Base-by-base conservation (phyloP, 2,113 vertebrate species). In the Cheilinus undulatus region DNA sequence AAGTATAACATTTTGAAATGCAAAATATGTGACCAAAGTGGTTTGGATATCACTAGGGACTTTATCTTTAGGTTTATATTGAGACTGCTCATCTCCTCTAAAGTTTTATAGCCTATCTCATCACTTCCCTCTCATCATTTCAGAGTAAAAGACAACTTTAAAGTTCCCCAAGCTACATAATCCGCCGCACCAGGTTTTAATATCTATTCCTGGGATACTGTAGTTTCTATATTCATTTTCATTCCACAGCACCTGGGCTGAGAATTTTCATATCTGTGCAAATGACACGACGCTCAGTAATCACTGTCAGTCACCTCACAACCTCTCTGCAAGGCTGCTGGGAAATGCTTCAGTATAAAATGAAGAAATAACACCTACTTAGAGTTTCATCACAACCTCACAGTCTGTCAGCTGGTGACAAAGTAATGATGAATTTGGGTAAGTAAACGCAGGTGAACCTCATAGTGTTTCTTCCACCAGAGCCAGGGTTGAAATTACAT, bases 141-240 rank as follows among this genome's bases (percentile, higher is more conserved):
- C 11, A 34, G 12, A 45, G 63, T 50, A 63, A 49, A 5, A 34
- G 17, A 14, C 19, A 38, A 15, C 23, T 49, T 48, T 60, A 3
- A 59, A 69, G 69, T 19, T 32, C 52, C n/a, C 30, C 23, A 11
- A 7, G 49, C 22, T 10, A 22, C 3, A 73, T 73, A 52, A 48
- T 59, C 15, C 28, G 51, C 2, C 20, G 27, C 46, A 34, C 9
- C 3, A 20, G 27, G 51, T 28, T 76, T 40, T 58, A 52, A 51
- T 38, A 57, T 46, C 42, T 34, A 30, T 48, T 34, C 49, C 32
- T 22, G n/a, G 40, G 6, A 49, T 49, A 59, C 42, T 20, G 42
- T 49, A 73, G n/a, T 36, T 28, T 28, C 40, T 43, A n/a, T 30
- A 62, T 42, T 46, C 36, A 78, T 63, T 43, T 48, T 62, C 22